Base-by-base conservation (phyloP, 2,888 invertebrate species). In the Coenonympha glycerion region DNA sequence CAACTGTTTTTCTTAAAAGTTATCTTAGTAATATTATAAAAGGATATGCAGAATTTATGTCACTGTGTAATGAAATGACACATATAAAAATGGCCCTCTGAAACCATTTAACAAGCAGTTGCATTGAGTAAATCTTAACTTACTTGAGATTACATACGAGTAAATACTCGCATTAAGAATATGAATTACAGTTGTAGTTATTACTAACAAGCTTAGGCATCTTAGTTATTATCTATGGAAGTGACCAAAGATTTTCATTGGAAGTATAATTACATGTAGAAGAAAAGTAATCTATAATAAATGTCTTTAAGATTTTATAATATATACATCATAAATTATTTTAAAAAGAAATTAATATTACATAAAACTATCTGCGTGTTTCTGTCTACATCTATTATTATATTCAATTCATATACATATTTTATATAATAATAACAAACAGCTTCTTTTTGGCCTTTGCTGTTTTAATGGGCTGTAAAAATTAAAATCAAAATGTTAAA, bases 41-140 rank as follows among this genome's bases (percentile, higher is more conserved):
- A 41, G 34, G 36, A 55, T 55, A 52, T 41, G 48, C 31, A 31
- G 8, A 36, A 47, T 39, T 28, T 39, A 46, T 18, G 19, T 47
- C 47, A 45, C 31, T 22, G 13, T 34, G 9, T 31, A 16, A 3
- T 16, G 8, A 16, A 18, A n/a, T 34, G 19, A 36, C 19, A 36
- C 36, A 9, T 16, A 24, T 39, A 39, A 24, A 36, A 39, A 24
- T 13, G 13, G 15, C 11, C 15, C 4, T 13, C 9, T 13, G 30
- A 4, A 3, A 9, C 1, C 19, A 19, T 36, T 36, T 36, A 11
- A 11, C 5, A 19, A 19, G 19, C 21, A 9, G 6, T 19, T 36
- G 18, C 21, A 21, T 21, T 36, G 18, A 34, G 16, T 2, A 34
- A 6, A 36, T 36, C 21, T n/a, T n/a, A n/a, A n/a, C n/a, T n/a